phyloP scores from a whole-genome alignment of 2,888 invertebrate species.

The Limenitis camilla region DNA sequence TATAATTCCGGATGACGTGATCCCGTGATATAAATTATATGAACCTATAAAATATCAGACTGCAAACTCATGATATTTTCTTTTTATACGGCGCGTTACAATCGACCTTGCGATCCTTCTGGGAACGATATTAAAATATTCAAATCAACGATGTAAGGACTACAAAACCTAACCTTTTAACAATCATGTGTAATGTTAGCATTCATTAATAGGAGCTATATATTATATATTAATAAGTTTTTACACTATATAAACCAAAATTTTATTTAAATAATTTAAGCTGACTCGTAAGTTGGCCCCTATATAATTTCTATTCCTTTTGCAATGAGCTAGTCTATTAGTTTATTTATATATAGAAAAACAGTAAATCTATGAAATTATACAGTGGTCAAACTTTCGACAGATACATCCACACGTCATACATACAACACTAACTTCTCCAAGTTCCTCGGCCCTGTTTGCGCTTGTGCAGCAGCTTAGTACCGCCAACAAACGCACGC shows the following conservation, averaged over 20 bases:
- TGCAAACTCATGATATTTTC: slow-evolving; percentile 3
- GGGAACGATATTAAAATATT: slow-evolving; percentile 9
- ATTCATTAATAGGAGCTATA: not conserved
- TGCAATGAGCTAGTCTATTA: no score
- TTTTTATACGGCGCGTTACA: slow-evolving; percentile 10
- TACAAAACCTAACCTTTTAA: not conserved
- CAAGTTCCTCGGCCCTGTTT: not conserved
- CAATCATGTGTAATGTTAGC: not conserved
- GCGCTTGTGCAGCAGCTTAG: slow-evolving; percentile 1
- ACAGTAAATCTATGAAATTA: no score
- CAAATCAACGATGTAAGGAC: slow-evolving; percentile 1
- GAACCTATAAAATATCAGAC: slow-evolving; percentile 1
- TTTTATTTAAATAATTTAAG: not conserved
- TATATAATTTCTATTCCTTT: not conserved
- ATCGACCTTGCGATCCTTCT: slow-evolving; percentile 17
- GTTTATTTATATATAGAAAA: no score
- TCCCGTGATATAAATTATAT: not conserved
- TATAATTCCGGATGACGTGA: not conserved
- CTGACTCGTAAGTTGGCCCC: not conserved
- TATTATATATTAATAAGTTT: no score
- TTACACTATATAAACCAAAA: no score
- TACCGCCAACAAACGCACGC: not conserved
- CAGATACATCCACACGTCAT: no score
- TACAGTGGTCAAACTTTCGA: no score
- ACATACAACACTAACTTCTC: no score